Percentiles rank a stretch among this genome's conserved stretches.
These are phyloP conservation scores for Mastacembelus armatus DNA, from an alignment of 2,797 vertebrate species.

Conservation along the genomic window DNA sequence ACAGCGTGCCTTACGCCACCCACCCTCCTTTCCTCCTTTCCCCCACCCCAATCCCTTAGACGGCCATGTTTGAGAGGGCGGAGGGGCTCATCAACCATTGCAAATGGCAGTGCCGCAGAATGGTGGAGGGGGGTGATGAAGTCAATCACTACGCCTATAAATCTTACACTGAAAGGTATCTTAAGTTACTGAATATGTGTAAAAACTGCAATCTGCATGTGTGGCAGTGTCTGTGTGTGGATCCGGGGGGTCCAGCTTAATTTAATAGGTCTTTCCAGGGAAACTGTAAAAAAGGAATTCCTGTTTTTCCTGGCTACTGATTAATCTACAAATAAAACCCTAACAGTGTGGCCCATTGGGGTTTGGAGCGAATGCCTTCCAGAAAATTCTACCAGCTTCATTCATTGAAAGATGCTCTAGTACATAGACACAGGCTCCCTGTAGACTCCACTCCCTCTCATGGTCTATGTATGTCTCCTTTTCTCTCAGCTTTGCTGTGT, in stretches of 20 bases:
- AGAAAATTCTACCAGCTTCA: slow-evolving; percentile 70
- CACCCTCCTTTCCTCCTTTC: slow-evolving; percentile 71
- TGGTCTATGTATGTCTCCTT: slow-evolving; percentile 70
- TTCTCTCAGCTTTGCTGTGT: slow-evolving; percentile 76
- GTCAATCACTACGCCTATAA: slow-evolving; percentile 86
- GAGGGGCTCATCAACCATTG: slow-evolving; percentile 85
- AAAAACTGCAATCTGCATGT: slow-evolving; percentile 59
- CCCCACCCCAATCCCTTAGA: slow-evolving; percentile 81
- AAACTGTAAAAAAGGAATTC: slow-evolving; percentile 42
- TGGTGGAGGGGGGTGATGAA: slow-evolving; percentile 84
- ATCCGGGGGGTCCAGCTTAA: slow-evolving; percentile 54
- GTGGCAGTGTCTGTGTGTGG: slow-evolving; percentile 47
- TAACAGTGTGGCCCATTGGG: slow-evolving; percentile 41
- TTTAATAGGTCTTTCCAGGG: slow-evolving; percentile 53
- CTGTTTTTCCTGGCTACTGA: slow-evolving; percentile 46
- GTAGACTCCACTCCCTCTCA: slow-evolving; percentile 72
- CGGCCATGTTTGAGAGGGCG: slow-evolving; percentile 86
- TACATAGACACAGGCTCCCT: slow-evolving; percentile 74
- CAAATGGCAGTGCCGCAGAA: slow-evolving; percentile 87
- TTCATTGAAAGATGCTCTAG: slow-evolving; percentile 64
- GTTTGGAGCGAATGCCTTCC: slow-evolving; percentile 54
- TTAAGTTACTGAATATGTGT: slow-evolving; percentile 70
- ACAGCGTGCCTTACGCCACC: slow-evolving; percentile 75
- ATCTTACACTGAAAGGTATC: slow-evolving; percentile 78
- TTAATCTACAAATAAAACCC: slow-evolving; percentile 64